Percentiles rank a stretch among this genome's conserved stretches.
Evolutionary conservation across 2,888 invertebrate genomes (phyloP).

Genomic region (Brassicogethes aeneus): DNA sequence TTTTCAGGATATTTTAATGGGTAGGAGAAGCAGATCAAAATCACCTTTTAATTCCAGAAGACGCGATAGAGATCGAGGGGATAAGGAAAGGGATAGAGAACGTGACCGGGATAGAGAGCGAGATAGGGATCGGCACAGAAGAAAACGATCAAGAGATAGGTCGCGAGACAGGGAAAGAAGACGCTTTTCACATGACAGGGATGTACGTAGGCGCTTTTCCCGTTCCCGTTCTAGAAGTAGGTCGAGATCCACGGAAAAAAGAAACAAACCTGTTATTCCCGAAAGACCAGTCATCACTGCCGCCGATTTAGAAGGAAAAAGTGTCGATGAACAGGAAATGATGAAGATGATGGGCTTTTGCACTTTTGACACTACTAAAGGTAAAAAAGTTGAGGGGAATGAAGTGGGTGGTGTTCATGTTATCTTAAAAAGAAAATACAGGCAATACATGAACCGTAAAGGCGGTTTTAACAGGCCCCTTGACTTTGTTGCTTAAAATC

Average conservation of each 20-base stretch:
- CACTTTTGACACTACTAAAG: conserved; percentile 92
- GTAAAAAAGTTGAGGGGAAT: conserved; percentile 90
- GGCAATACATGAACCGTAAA: conserved; percentile 99
- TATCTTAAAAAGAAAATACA: conserved; percentile 89
- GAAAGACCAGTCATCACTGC: conserved; percentile 64
- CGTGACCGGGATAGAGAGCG: conserved; percentile 43
- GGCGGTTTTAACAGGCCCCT: conserved; percentile 98
- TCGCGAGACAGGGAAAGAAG: conserved; percentile 39
- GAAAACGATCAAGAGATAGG: conserved; percentile 38
- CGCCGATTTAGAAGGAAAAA: conserved; percentile 83
- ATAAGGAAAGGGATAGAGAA: conserved; percentile 43
- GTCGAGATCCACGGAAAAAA: conserved; percentile 31
- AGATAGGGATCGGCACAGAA: conserved; percentile 37
- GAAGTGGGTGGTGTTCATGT: conserved; percentile 93
- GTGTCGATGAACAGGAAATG: conserved; percentile 90
- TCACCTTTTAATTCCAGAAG: conserved; percentile 45
- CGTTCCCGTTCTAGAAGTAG: conserved; percentile 30
- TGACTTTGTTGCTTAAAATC: conserved; percentile 79
- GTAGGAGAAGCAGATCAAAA: conserved; percentile 43
- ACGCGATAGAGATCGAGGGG: conserved; percentile 45
- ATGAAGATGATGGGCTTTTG: conserved; percentile 95
- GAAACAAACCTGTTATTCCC: conserved; percentile 22
- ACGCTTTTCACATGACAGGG: conserved; percentile 40
- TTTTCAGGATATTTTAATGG: conserved; percentile 38
- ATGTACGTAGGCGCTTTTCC: conserved; percentile 35